Percentiles rank a stretch among this genome's conserved stretches.
Conservation (phyloP, 1,140 invertebrate species). For the Drosophila saltans region DNA sequence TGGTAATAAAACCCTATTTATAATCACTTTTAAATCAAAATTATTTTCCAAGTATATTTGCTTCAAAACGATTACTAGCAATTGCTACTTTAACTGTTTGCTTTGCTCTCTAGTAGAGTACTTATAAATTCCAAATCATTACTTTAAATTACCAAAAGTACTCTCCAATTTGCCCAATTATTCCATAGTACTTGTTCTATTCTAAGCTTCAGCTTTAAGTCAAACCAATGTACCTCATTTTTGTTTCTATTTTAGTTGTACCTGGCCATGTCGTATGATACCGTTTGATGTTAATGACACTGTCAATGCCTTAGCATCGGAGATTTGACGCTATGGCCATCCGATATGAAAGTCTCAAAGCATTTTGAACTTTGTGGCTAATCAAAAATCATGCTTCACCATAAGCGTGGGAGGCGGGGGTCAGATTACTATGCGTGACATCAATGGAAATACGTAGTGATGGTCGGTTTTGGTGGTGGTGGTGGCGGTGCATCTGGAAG, state of each 20-base stretch:
- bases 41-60: too few relatives aligned
- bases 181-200: not conserved
- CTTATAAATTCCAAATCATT: too few relatives aligned
- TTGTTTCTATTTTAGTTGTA: not conserved
- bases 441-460: slow-evolving; percentile 16
- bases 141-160: too few relatives aligned
- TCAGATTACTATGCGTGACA: slow-evolving; percentile 64
- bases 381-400: slow-evolving; percentile 51
- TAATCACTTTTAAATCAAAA: too few relatives aligned
- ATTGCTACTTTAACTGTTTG: too few relatives aligned
- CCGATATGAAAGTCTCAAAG: slow-evolving; percentile 27
- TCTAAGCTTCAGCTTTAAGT: too few relatives aligned
- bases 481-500: slow-evolving; percentile 8
- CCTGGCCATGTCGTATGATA: slow-evolving; percentile 42
- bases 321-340: slow-evolving; percentile 33
- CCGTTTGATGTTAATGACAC: slow-evolving; percentile 64
- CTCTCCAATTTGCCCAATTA: too few relatives aligned
- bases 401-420: not conserved
- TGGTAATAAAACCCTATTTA: too few relatives aligned
- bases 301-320: slow-evolving; percentile 47
- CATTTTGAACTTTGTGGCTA: slow-evolving; percentile 61
- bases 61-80: too few relatives aligned
- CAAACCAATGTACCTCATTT: slow-evolving; percentile 27
- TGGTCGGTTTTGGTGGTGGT: slow-evolving; percentile 1
- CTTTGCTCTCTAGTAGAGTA: too few relatives aligned